phyloP scores from a whole-genome alignment of 1,140 invertebrate species.

The Drosophila suzukii region DNA sequence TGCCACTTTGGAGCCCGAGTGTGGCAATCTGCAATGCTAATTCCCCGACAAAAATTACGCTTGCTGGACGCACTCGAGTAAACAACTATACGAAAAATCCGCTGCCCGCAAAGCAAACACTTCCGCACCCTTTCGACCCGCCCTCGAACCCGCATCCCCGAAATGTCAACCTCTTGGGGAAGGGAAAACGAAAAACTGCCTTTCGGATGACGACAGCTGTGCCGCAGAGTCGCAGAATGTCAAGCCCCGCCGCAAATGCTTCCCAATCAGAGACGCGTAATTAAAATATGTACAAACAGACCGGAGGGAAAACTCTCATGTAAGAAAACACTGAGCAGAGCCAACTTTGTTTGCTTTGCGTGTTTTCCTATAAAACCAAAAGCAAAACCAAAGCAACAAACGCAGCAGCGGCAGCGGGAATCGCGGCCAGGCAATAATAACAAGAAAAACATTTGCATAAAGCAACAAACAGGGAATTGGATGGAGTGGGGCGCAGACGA shows the following conservation, averaged over 20 bases:
- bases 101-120: slow-evolving; percentile 46
- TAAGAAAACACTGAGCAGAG: slow-evolving; percentile 36
- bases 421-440: slow-evolving; percentile 69
- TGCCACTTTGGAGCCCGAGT: background rate
- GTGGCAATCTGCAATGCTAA: slow-evolving; percentile 51
- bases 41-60: slow-evolving; percentile 20
- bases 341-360: slow-evolving; percentile 77
- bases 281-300: slow-evolving; percentile 81
- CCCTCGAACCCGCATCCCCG: slow-evolving; percentile 10
- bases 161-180: slow-evolving; percentile 39
- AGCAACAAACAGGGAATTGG: slow-evolving; percentile 65
- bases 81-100: slow-evolving; percentile 24
- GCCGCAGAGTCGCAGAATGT: slow-evolving; percentile 52
- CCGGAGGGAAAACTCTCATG: slow-evolving; percentile 47
- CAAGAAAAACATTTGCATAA: slow-evolving; percentile 83
- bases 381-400: slow-evolving; percentile 46
- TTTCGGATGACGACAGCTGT: slow-evolving; percentile 57
- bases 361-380: slow-evolving; percentile 80
- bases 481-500: slow-evolving; percentile 20
- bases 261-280: slow-evolving; percentile 78
- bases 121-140: slow-evolving; percentile 25
- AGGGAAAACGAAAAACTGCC: slow-evolving; percentile 50
- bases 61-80: slow-evolving; percentile 9
- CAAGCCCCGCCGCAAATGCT: slow-evolving; percentile 55
- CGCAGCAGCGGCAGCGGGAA: slow-evolving; percentile 40